Evolutionary conservation across 2,797 vertebrate species (phyloP).

Genomic region (Rhabdophis nuchalis): DNA sequence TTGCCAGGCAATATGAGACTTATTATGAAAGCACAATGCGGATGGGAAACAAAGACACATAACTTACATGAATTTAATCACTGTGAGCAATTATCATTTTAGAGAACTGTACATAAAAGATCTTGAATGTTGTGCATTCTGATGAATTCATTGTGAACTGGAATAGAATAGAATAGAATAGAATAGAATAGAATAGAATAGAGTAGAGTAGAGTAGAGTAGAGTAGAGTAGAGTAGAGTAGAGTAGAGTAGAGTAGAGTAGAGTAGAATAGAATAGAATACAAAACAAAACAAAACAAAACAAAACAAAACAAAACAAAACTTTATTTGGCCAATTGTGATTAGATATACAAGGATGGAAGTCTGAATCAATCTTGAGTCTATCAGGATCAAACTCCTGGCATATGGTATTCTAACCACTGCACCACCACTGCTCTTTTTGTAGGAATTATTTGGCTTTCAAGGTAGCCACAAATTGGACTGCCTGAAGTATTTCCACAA

Average conservation of each 20-base stretch:
- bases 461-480: neutral
- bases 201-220: no score
- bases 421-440: neutral
- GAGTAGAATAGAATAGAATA: no score
- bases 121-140: neutral
- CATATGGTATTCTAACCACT: neutral
- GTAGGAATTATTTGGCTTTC: neutral
- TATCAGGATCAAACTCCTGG: neutral
- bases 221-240: no score
- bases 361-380: no score
- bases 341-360: neutral
- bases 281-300: no score
- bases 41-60: neutral
- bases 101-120: neutral
- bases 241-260: no score
- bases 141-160: neutral
- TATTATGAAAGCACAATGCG: neutral
- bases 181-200: no score
- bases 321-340: neutral
- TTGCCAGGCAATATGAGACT: neutral
- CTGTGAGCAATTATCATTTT: neutral
- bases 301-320: neutral
- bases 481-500: slow-evolving; percentile 55
- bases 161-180: neutral
- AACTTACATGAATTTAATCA: neutral